Percentiles rank a stretch among this genome's conserved stretches.
phyloP scores from a whole-genome alignment of 2,888 invertebrate genomes.

The Diarsia rubi region DNA sequence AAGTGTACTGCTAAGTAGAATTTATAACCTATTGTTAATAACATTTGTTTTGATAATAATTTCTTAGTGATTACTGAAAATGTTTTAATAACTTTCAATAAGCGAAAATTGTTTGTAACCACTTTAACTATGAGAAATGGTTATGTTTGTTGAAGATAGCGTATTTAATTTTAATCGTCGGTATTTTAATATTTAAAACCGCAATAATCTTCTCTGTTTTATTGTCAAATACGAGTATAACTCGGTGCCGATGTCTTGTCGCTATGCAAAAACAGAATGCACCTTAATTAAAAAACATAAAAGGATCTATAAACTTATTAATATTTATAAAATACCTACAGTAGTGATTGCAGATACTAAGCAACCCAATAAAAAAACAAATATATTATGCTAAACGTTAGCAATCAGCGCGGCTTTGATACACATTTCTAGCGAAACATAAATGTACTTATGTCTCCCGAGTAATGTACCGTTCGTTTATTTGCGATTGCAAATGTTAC shows the following conservation, averaged over 20 bases:
- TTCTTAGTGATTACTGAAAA: background rate
- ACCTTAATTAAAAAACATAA: background rate
- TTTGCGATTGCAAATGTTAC: conserved; percentile 34
- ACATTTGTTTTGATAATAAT: background rate
- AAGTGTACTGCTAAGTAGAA: background rate
- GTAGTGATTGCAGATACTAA: background rate
- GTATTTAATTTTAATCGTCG: background rate
- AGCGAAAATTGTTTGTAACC: conserved; percentile 3
- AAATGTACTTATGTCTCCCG: conserved; percentile 19
- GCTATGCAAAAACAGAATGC: background rate
- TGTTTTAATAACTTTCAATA: background rate
- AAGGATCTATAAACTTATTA: background rate
- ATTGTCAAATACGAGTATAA: background rate
- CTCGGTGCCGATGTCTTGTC: background rate
- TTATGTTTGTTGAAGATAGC: background rate
- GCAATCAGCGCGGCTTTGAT: conserved; percentile 21
- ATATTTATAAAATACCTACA: background rate
- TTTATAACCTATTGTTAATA: background rate
- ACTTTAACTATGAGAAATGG: background rate
- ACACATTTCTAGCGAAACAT: conserved; percentile 44
- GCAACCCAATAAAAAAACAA: conserved; percentile 22
- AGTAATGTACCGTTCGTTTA: conserved; percentile 25
- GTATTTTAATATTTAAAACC: background rate
- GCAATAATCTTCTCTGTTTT: background rate
- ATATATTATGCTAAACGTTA: conserved; percentile 38